Evolutionary conservation across 2,113 vertebrate genomes (phyloP), one percentile per base, ranked within the genome.

Genomic region (Tachuris rubrigastra): DNA sequence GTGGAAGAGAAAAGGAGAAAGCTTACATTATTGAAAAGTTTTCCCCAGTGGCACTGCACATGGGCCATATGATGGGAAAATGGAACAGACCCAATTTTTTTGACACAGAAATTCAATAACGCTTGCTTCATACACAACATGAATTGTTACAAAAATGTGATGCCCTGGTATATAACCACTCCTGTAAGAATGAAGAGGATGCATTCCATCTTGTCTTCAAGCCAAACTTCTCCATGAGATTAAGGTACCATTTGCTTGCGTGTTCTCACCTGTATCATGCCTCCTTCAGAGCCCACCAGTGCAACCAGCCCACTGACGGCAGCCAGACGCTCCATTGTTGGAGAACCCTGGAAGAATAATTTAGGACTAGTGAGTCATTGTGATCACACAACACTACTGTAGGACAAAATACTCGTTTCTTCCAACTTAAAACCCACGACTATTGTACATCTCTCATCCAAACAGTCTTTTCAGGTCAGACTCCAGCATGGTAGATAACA

Each of bases 301-400:
- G 99, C 98, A 72, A 99, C 99, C 91, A 99, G 97, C 9, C 99
- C 99, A 82, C 97, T 99, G 50, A 99, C 94, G 33, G 99, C 99
- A 67, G 99, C 99, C 95, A 99, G 97, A n/a, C 99, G 98, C 81
- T 99, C 99, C 99, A 99, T 99, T 27, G 99, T 99, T 35, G 99
- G 98, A 96, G 99, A 98, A 9, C 98, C 98, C 99, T 99, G 91
- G 60, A 97, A 97, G 52, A 1, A 0, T 14, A 91, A 96, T 96
- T 83, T 42, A 92, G 44, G 24, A 55, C 31, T 28, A 86, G 24
- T 21, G 55, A 37, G 18, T 72, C 65, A 95, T 6, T 30, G 58
- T 2, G 2, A 60, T 46, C 30, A 85, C 22, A 49, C 25, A 55
- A 60, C 6, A 41, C 14, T 41, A 58, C 50, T 6, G 39, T 0